Percentiles rank a stretch among this genome's conserved stretches.
These are phyloP conservation scores for Pogonognathellus flavescens DNA, from an alignment of 1,140 invertebrate genomes.

Conservation along the genomic window DNA sequence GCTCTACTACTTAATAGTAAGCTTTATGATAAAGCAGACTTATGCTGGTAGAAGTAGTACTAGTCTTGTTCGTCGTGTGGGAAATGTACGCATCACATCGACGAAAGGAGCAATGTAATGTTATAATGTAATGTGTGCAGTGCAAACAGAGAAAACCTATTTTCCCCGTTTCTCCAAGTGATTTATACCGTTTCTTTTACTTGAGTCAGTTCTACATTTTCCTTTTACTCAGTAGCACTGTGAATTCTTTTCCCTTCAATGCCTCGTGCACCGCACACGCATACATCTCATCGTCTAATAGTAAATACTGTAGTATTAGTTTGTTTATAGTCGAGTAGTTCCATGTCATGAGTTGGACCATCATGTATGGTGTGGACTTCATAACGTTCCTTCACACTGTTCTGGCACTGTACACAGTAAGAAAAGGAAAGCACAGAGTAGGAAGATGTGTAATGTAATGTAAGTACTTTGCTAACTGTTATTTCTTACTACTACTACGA, in stretches of 20 bases:
- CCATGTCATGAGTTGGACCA: neutral
- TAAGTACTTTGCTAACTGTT: neutral
- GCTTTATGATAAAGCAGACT: neutral
- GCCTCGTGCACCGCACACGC: neutral
- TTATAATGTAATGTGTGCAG: constrained; percentile 43
- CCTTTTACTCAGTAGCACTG: neutral
- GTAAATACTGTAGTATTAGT: neutral
- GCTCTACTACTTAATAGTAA: neutral
- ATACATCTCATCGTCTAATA: too few relatives aligned
- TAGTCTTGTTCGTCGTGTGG: neutral
- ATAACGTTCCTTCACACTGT: neutral
- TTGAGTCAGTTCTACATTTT: constrained; percentile 13
- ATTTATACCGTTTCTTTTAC: constrained; percentile 49
- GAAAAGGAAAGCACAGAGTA: neutral
- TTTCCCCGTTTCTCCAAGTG: constrained; percentile 42
- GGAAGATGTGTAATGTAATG: neutral
- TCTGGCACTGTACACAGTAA: neutral
- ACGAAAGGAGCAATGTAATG: constrained; percentile 43
- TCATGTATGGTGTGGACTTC: neutral
- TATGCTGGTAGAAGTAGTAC: neutral
- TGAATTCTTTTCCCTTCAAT: constrained; percentile 11
- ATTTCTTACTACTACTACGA: neutral
- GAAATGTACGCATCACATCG: constrained; percentile 41
- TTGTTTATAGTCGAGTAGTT: neutral
- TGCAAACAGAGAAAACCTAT: constrained; percentile 54